Evolutionary conservation across 2,888 invertebrate genomes (phyloP).

Genomic region (Polylopha cassiicola): DNA sequence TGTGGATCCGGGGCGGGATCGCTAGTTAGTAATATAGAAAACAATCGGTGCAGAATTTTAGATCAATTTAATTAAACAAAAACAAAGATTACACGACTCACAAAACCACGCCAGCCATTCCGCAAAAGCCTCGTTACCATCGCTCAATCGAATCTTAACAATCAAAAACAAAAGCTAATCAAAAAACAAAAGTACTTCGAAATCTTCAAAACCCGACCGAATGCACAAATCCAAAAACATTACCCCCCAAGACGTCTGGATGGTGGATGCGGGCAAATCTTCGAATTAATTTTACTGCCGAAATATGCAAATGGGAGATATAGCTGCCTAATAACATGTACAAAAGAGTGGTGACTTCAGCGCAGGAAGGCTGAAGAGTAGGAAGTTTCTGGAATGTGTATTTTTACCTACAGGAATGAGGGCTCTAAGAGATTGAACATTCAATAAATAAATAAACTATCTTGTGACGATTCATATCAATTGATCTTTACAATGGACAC

Average conservation of each 20-base stretch:
- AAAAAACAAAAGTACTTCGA: conserved; percentile 26
- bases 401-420: conserved; percentile 27
- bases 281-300: conserved; percentile 78
- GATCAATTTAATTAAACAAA: too few species aligned
- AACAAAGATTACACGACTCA: too few species aligned
- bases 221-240: conserved; percentile 71
- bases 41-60: too few species aligned
- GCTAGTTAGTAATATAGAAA: too few species aligned
- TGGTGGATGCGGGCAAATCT: conserved; percentile 75
- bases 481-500: too few species aligned
- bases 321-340: conserved; percentile 77
- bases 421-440: conserved; percentile 22
- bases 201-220: conserved; percentile 54
- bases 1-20: too few species aligned
- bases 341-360: conserved; percentile 75
- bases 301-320: conserved; percentile 77
- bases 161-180: conserved; percentile 11
- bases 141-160: too few species aligned
- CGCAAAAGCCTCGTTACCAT: too few species aligned
- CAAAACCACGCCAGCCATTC: too few species aligned
- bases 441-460: conserved; percentile 21
- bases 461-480: too few species aligned
- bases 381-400: conserved; percentile 12
- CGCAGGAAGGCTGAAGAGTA: conserved; percentile 50
- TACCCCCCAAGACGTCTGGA: conserved; percentile 48